These are phyloP conservation scores for Plodia interpunctella DNA, from an alignment of 1,140 invertebrate species.

Conservation along the genomic window DNA sequence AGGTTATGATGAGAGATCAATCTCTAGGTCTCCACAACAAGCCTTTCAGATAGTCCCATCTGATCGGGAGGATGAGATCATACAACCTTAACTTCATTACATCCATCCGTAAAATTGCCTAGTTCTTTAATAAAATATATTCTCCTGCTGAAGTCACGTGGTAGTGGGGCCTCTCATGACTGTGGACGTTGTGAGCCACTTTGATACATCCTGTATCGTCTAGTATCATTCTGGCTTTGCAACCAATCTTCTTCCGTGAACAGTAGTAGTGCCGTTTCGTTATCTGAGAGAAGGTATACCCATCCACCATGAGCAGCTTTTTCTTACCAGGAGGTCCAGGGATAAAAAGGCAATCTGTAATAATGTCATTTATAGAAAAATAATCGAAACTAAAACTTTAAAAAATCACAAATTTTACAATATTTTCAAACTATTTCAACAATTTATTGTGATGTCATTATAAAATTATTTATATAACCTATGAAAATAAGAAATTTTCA, in stretches of 20 bases:
- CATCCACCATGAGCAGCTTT: constrained; percentile 14
- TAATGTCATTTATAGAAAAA: background rate
- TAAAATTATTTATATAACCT: too few species aligned
- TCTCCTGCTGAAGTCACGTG: background rate
- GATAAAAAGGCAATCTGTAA: constrained; percentile 8
- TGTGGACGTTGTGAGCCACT: constrained; percentile 5
- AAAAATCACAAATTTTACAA: background rate
- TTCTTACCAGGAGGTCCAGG: constrained; percentile 8
- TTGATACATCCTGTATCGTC: constrained; percentile 8
- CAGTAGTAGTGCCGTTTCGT: constrained; percentile 17
- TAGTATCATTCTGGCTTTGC: constrained; percentile 20
- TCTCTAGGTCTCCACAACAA: too few species aligned
- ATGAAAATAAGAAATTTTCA: too few species aligned
- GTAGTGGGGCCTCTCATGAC: constrained; percentile 7
- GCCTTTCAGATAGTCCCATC: too few species aligned
- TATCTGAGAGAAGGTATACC: constrained; percentile 18
- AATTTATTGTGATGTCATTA: background rate
- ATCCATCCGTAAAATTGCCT: too few species aligned
- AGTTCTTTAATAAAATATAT: background rate
- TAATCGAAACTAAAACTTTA: background rate
- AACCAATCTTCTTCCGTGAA: constrained; percentile 18
- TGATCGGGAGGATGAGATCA: too few species aligned
- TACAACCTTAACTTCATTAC: too few species aligned
- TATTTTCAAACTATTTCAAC: background rate
- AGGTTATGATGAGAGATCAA: too few species aligned